Evolutionary conservation across 2,113 vertebrate genomes (phyloP).

Genomic region (Crypturellus undulatus): DNA sequence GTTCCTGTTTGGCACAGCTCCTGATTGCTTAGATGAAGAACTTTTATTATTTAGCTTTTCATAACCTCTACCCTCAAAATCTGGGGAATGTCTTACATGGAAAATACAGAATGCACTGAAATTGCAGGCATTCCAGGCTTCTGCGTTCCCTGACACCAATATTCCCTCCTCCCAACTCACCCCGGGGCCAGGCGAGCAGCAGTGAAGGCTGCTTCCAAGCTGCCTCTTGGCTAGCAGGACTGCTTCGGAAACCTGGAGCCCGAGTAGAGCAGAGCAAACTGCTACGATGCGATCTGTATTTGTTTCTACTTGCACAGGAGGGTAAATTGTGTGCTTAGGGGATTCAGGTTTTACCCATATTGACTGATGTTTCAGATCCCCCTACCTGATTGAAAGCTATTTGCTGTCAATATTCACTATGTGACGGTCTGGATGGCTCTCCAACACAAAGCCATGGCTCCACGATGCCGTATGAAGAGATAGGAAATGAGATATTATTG

Average conservation of each 20-base stretch:
- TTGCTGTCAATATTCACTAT: background rate
- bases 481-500: background rate
- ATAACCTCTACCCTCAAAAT: conserved; percentile 67
- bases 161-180: background rate
- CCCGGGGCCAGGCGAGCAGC: background rate
- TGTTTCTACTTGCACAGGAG: background rate
- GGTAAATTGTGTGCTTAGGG: background rate
- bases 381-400: background rate
- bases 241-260: background rate
- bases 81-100: conserved; percentile 47
- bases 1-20: conserved; percentile 31
- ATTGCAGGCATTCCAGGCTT: conserved; percentile 21
- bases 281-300: background rate
- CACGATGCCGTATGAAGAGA: background rate
- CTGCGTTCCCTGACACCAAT: conserved; percentile 22
- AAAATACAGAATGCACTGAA: conserved; percentile 35
- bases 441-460: too few species aligned
- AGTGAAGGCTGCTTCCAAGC: background rate
- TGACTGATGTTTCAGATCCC: background rate
- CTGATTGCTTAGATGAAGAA: conserved; percentile 39
- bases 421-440: background rate
- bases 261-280: background rate
- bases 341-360: background rate
- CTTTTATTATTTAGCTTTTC: conserved; percentile 57
- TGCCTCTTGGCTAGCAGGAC: background rate